These are phyloP conservation scores for Wiebesia pumilae DNA, from an alignment of 1,140 invertebrate species.

Conservation along the genomic window DNA sequence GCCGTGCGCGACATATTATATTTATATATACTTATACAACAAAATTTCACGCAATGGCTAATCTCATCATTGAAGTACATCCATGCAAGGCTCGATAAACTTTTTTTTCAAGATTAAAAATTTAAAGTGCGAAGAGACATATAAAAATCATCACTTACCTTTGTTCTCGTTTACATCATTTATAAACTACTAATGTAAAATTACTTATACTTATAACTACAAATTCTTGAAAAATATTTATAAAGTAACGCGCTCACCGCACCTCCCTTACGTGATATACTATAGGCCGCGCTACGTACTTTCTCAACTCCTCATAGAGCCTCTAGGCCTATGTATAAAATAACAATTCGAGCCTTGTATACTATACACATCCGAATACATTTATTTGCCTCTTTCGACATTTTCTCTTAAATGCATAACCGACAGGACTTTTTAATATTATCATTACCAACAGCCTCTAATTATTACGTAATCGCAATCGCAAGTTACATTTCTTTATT, in stretches of 20 bases:
- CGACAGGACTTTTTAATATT: conserved; percentile 48
- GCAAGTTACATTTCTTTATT: conserved; percentile 10
- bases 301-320: conserved; percentile 25
- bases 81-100: conserved; percentile 47
- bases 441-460: conserved; percentile 45
- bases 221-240: conserved; percentile 38
- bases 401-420: conserved; percentile 52
- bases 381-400: conserved; percentile 40
- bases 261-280: conserved; percentile 4
- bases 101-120: conserved; percentile 41
- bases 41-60: conserved; percentile 46
- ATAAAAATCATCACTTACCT: conserved; percentile 49
- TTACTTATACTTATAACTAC: conserved; percentile 44
- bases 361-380: conserved; percentile 43
- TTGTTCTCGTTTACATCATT: conserved; percentile 37
- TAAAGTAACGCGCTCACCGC: conserved; percentile 31
- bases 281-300: conserved; percentile 15
- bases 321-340: conserved; percentile 49
- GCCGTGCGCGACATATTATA: conserved; percentile 36
- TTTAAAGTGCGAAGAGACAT: conserved; percentile 33
- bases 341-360: conserved; percentile 52
- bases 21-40: conserved; percentile 42
- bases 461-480: conserved; percentile 20
- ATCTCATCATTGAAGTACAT: conserved; percentile 49
- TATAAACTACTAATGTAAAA: conserved; percentile 46